Evolutionary conservation across 2,113 vertebrate genomes (phyloP), one percentile per base, ranked within the genome.

Genomic region (Acanthisitta chloris): DNA sequence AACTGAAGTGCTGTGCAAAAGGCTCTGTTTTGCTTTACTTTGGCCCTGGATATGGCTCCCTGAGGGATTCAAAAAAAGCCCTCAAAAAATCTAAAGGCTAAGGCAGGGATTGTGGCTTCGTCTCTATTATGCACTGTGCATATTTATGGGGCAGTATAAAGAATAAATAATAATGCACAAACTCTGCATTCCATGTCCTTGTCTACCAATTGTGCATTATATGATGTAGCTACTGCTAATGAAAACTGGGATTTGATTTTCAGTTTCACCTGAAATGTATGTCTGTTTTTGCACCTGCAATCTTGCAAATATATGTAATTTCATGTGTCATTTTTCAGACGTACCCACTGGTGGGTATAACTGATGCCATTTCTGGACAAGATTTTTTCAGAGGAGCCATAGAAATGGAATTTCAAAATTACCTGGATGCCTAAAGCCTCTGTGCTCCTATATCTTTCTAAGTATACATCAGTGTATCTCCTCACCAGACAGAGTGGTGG

Each of bases 121-220:
- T 90, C 70, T 93, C 59, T 84, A 0, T 93, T 96, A 94, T 59
- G 59, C 43, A 61, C 52, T 52, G 72, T 93, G 88, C 76, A 76
- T 92, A 71, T 93, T 96, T 93, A 93, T 92, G 83, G 80, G 6
- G 25, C 55, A 76, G 17, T 57, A 81, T 84, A 93, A 93, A 81
- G 65, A 93, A 87, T 90, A 94, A 93, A 91, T 79, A 95, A 82
- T 94, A 94, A 92, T 51, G 69, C 55, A 92, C 80, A 76, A 93
- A 81, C 31, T 59, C 88, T 69, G 40, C 51, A 14, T 95, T 90
- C 92, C 76, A 17, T 81, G 48, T 61, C 55, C 65, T 83, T 74
- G 46, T 86, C 86, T 95, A 81, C 80, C 86, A 86, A 3, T 76
- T 92, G 82, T 81, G 43, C 76, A 73, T 90, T 93, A 74, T 0